Base-by-base conservation (phyloP, 2,888 invertebrate species). In the Microplitis deprimator region DNA sequence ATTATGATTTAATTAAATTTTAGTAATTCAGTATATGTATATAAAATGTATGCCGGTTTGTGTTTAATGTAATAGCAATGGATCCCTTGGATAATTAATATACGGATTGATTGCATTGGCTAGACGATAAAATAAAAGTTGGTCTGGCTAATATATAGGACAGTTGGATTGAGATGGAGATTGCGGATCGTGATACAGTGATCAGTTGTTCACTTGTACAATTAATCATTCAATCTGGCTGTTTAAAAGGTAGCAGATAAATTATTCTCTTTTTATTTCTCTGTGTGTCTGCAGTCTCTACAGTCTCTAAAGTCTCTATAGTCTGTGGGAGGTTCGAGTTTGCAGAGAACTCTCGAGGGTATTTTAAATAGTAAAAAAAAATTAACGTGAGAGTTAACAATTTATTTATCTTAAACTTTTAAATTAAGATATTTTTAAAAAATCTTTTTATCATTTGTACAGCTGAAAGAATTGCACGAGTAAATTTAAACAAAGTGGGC, bases 21-120 rank as follows among this genome's bases (percentile, higher is more conserved):
- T 6, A 39, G 29, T 50, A 50, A 50, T 5, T 13, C 10, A 50
- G 10, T 50, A 50, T 13, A 13, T 50, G 1, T 50, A 13, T 29
- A 29, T 29, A 3, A 29, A 29, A 50, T 13, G 1, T 50, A 13
- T 13, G 50, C 3, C 13, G 13, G 13, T 50, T 8, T 50, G 50
- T 50, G 13, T 5, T 50, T 50, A 50, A 50, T 50, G 50, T 5
- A 41, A 20, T 41, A 40, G 40, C 17, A 50, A 39, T 72, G 61
- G 62, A 62, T 72, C 71, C 71, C 20, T n/a, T 13, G 8, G 39
- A 71, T 20, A 60, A 70, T 61, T 8, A 62, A 39, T 62, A 62
- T 8, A 40, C 38, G n/a, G 7, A 60, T 16, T 72, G 13, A 40
- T 13, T 1, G 16, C n/a, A 68, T 38, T 38, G 71, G 61, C 13